Evolutionary conservation across 1,140 invertebrate species (phyloP).

Genomic region (Vanessa atalanta): DNA sequence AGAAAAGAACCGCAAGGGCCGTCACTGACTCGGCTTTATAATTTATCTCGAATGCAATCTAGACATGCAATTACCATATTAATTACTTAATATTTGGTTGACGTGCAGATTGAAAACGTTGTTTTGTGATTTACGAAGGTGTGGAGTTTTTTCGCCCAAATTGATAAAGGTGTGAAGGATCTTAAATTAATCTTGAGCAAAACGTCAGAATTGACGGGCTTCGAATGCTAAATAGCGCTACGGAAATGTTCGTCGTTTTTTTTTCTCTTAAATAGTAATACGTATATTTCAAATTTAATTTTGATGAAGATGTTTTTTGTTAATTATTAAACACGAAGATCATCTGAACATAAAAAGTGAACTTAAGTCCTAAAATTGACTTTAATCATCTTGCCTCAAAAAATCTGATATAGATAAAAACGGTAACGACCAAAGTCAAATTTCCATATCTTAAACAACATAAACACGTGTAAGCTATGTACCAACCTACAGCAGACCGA

Average conservation of each 20-base stretch:
- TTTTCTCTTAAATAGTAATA: not conserved
- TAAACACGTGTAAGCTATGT: slow-evolving; percentile 4
- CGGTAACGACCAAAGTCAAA: not conserved
- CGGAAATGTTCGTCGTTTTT: not conserved
- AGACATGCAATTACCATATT: slow-evolving; percentile 52
- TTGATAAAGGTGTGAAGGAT: slow-evolving; percentile 45
- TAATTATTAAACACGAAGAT: not conserved
- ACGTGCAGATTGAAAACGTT: slow-evolving; percentile 38
- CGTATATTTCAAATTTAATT: not conserved
- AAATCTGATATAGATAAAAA: not conserved
- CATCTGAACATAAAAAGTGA: not conserved
- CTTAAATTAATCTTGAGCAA: slow-evolving; percentile 36
- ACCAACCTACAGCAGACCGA: slow-evolving; percentile 23
- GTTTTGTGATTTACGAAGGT: slow-evolving; percentile 39
- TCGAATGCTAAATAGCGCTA: slow-evolving; percentile 29
- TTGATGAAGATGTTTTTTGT: not conserved
- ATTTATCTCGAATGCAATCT: slow-evolving; percentile 49
- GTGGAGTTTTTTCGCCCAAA: slow-evolving; percentile 37
- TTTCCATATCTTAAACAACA: not conserved
- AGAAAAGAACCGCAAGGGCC: slow-evolving; percentile 38
- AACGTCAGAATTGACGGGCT: slow-evolving; percentile 32
- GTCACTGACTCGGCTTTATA: slow-evolving; percentile 42
- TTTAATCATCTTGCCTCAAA: not conserved
- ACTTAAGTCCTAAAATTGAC: not conserved
- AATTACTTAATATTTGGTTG: slow-evolving; percentile 50